Evolutionary conservation across 2,113 vertebrate genomes (phyloP).

Genomic region (Rana temporaria): DNA sequence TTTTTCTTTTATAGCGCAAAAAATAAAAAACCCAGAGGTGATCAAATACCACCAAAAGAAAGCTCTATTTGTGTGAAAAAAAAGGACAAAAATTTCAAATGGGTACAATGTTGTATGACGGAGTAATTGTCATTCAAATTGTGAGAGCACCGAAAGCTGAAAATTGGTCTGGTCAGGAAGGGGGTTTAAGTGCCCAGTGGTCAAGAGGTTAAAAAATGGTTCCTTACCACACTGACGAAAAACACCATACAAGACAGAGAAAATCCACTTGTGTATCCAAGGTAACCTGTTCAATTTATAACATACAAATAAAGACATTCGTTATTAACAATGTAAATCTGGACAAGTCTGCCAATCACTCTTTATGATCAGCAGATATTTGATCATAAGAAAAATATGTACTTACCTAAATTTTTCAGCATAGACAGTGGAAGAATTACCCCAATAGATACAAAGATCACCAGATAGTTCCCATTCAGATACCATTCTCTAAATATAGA

Average conservation of each 20-base stretch:
- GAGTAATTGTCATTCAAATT: too few relatives aligned
- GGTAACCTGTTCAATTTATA: slow-evolving; percentile 81
- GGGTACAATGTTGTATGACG: too few relatives aligned
- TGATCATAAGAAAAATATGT: not conserved
- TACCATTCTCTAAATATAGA: slow-evolving; percentile 88
- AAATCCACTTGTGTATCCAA: slow-evolving; percentile 97
- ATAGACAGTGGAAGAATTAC: slow-evolving; percentile 93
- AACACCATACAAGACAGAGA: slow-evolving; percentile 97
- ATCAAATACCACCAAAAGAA: too few relatives aligned
- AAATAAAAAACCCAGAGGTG: too few relatives aligned
- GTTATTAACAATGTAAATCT: not conserved
- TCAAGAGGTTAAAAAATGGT: not conserved
- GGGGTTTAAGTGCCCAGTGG: too few relatives aligned
- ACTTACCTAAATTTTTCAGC: slow-evolving; percentile 92
- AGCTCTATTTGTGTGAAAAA: too few relatives aligned
- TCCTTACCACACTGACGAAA: slow-evolving; percentile 92
- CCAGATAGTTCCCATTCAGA: slow-evolving; percentile 92
- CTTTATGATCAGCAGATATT: not conserved
- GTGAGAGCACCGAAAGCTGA: too few relatives aligned
- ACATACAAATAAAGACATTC: slow-evolving; percentile 44
- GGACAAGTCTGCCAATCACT: too few relatives aligned
- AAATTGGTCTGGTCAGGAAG: too few relatives aligned
- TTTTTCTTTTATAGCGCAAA: too few relatives aligned
- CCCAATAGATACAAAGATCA: slow-evolving; percentile 89
- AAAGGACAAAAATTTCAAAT: too few relatives aligned